phyloP scores from a whole-genome alignment of 2,113 vertebrate species.

The Rafetus swinhoei region DNA sequence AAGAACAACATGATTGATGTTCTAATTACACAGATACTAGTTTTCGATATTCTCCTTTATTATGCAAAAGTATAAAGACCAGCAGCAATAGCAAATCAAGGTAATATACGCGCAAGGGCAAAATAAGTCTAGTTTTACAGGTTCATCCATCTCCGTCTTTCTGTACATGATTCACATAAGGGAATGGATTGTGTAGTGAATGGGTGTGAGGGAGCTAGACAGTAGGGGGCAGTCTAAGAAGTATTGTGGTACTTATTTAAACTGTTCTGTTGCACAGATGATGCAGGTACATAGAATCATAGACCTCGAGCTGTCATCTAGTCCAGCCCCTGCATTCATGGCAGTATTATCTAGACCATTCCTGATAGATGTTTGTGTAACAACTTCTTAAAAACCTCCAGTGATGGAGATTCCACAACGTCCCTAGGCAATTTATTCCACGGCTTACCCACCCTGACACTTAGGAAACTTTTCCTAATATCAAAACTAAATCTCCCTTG shows the following conservation, averaged over 20 bases:
- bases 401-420: too few species aligned
- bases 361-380: too few species aligned
- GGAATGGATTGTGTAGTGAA: background rate
- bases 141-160: background rate
- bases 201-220: background rate
- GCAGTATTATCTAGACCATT: too few species aligned
- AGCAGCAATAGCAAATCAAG: conserved; percentile 4
- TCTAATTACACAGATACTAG: conserved; percentile 54
- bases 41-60: conserved; percentile 48
- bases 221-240: accelerated
- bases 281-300: background rate
- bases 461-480: too few species aligned
- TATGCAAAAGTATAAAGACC: conserved; percentile 39
- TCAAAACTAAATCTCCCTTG: too few species aligned
- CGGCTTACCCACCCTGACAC: too few species aligned
- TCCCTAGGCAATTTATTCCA: too few species aligned
- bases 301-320: too few species aligned
- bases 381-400: too few species aligned
- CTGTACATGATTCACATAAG: accelerated
- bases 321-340: too few species aligned
- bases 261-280: background rate
- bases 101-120: conserved; percentile 2
- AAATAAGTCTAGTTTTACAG: conserved; percentile 19
- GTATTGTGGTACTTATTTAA: background rate
- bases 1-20: conserved; percentile 52